Evolutionary conservation across 1,140 invertebrate genomes (phyloP).

Genomic region (Zophobas atratus): DNA sequence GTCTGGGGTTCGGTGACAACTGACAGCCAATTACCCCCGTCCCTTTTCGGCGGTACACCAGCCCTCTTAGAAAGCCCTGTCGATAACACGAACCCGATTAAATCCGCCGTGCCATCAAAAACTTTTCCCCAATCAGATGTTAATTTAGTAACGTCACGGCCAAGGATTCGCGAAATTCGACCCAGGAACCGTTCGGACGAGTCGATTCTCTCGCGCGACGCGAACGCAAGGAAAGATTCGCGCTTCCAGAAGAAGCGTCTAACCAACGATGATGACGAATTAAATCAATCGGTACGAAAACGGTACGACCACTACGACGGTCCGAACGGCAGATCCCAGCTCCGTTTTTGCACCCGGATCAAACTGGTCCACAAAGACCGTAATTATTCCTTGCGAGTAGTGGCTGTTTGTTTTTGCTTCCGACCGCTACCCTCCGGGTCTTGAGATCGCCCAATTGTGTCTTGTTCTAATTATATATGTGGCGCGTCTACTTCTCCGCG

Average conservation of each 20-base stretch:
- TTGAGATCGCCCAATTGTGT: constrained; percentile 31
- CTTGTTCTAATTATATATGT: constrained; percentile 42
- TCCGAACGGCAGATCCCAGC: background rate
- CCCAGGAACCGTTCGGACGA: background rate
- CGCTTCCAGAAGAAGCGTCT: no score
- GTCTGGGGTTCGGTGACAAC: constrained; percentile 54
- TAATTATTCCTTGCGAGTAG: constrained; percentile 43
- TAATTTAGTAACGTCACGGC: constrained; percentile 53
- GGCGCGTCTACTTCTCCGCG: constrained; percentile 8
- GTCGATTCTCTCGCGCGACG: no score
- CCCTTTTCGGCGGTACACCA: constrained; percentile 33
- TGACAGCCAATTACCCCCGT: constrained; percentile 58
- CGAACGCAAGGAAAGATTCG: no score
- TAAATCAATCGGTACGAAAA: constrained; percentile 11
- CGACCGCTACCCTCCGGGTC: constrained; percentile 15
- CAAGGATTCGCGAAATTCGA: constrained; percentile 21
- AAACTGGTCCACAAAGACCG: constrained; percentile 13
- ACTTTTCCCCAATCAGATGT: constrained; percentile 54
- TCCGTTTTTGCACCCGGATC: constrained; percentile 37
- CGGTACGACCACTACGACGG: background rate
- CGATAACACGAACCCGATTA: constrained; percentile 56
- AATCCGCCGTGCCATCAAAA: constrained; percentile 51
- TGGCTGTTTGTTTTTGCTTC: constrained; percentile 39
- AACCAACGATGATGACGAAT: background rate
- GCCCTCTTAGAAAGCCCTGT: constrained; percentile 47